Percentiles rank a stretch among this genome's conserved stretches.
Evolutionary conservation across 2,888 invertebrate species (phyloP).

Genomic region (Drosophila borborema): DNA sequence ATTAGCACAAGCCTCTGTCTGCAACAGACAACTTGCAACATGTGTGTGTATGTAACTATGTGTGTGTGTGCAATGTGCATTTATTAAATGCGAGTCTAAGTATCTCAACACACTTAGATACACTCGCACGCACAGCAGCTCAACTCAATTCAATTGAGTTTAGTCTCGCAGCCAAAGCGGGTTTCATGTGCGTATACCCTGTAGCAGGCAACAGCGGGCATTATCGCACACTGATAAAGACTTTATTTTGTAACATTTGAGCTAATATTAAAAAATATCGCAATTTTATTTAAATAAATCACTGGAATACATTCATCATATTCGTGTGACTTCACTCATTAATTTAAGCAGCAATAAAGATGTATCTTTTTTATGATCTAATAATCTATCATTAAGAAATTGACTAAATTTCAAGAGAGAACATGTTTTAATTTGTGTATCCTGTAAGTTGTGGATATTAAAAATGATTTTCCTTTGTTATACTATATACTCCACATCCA

Average conservation of each 20-base stretch:
- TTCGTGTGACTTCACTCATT: too few species aligned
- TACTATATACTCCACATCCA: too few species aligned
- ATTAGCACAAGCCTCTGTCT: conserved; percentile 67
- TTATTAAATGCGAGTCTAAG: conserved; percentile 58
- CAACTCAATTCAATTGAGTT: conserved; percentile 8
- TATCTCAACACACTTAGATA: conserved; percentile 40
- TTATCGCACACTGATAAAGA: not conserved
- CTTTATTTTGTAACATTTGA: too few species aligned
- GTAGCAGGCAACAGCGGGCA: not conserved
- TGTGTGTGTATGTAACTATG: not conserved
- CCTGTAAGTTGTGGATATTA: not conserved
- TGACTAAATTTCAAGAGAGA: not conserved
- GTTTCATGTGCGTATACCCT: conserved; percentile 31
- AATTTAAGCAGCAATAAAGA: too few species aligned
- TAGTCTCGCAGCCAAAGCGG: conserved; percentile 16
- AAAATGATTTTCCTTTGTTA: too few species aligned
- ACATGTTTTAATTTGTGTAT: not conserved
- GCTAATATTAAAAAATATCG: too few species aligned
- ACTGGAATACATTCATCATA: too few species aligned
- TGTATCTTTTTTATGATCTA: too few species aligned
- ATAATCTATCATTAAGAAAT: not conserved
- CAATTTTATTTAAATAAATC: too few species aligned
- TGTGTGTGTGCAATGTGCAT: conserved; percentile 42
- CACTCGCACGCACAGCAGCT: conserved; percentile 36
- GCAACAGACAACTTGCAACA: conserved; percentile 37